These are phyloP conservation scores for Lycodopsis pacificus DNA, from an alignment of 2,797 vertebrate genomes.

Conservation along the genomic window DNA sequence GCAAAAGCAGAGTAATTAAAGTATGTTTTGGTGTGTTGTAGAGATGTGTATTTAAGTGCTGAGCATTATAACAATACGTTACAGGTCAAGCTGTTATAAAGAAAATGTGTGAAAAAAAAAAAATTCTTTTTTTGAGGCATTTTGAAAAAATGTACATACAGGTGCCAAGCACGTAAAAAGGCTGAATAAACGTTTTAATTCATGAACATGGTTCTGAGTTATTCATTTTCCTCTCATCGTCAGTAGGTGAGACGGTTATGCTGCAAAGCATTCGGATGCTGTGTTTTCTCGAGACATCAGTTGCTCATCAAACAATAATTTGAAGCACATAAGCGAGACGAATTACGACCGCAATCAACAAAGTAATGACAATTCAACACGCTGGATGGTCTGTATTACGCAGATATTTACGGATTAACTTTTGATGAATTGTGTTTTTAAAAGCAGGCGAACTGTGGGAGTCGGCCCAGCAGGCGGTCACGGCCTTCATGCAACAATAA, in stretches of 20 bases:
- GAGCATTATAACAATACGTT: slow-evolving; percentile 91
- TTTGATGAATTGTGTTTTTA: background rate
- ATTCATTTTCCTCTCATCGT: background rate
- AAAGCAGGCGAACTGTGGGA: slow-evolving; percentile 18
- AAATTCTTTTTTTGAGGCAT: slow-evolving; percentile 83
- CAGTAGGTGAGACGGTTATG: background rate
- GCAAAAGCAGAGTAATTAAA: slow-evolving; percentile 88
- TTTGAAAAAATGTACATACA: slow-evolving; percentile 94
- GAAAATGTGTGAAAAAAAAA: slow-evolving; percentile 72
- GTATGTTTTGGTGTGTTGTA: slow-evolving; percentile 96
- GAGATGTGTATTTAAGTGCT: slow-evolving; percentile 98
- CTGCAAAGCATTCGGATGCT: background rate
- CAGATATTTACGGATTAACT: slow-evolving; percentile 17
- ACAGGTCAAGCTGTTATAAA: slow-evolving; percentile 86
- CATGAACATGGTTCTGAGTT: slow-evolving; percentile 73
- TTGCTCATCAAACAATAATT: slow-evolving; percentile 7
- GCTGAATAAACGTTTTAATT: slow-evolving; percentile 94
- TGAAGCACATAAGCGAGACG: slow-evolving; percentile 3
- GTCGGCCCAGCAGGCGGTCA: slow-evolving; percentile 15
- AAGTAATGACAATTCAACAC: background rate
- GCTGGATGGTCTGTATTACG: background rate
- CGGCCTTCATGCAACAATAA: slow-evolving; percentile 29
- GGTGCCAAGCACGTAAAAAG: slow-evolving; percentile 95
- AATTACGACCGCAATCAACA: slow-evolving; percentile 14
- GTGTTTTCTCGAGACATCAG: slow-evolving; percentile 23